Evolutionary conservation across 1,140 invertebrate genomes (phyloP), one percentile per base, ranked within the genome.

Genomic region (Oncopeltus fasciatus): DNA sequence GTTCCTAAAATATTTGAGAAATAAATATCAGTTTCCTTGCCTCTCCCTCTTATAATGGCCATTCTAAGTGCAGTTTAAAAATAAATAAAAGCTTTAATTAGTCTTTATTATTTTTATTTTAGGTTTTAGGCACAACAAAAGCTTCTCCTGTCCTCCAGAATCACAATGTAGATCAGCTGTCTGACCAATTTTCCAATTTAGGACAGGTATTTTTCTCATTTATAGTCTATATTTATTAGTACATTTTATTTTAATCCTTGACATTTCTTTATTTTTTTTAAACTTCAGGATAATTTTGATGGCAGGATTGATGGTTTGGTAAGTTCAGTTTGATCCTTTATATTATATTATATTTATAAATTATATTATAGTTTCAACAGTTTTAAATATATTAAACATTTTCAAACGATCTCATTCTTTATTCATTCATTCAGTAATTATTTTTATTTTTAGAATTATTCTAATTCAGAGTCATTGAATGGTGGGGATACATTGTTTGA

Each of bases 401-500:
- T n/a, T n/a, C n/a, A n/a, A n/a, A n/a, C n/a, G n/a, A n/a, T n/a
- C n/a, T n/a, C n/a, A n/a, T n/a, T n/a, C n/a, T n/a, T n/a, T n/a
- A n/a, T n/a, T n/a, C n/a, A n/a, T n/a, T n/a, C n/a, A n/a, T n/a
- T n/a, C n/a, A n/a, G n/a, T n/a, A n/a, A n/a, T 26, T 26, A 12
- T 53, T 26, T 53, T 53, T 24, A 24, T 18, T 57, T 62, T 24
- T 49, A 62, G 61, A 51, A 57, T 29, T 62, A 33, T 43, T 53
- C 29, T 57, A 57, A 62, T 53, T 29, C 20, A 44, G 61, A 74
- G 65, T 60, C 67, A 26, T 69, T 76, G 31, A 78, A 79, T 65
- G 76, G 75, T 51, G 75, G 71, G 57, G 73, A 73, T 16, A 24
- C 49, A 53, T 72, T 74, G 28, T 82, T 81, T 66, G 78, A 81